Conservation (phyloP, 2,113 vertebrate genomes). For the Macquaria ambigua region DNA sequence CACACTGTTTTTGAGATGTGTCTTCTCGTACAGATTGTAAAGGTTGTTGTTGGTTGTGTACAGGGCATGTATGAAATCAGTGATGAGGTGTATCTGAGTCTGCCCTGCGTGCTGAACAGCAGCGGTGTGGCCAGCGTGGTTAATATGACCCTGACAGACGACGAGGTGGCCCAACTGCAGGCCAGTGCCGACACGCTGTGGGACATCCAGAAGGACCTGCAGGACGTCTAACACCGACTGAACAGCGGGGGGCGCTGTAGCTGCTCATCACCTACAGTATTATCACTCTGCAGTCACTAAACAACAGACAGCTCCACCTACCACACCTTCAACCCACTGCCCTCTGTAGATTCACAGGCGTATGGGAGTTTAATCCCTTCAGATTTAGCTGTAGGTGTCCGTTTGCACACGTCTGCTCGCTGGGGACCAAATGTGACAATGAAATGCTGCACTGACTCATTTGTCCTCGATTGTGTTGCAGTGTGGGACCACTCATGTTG, state of each 20-base stretch:
- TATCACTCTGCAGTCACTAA: conserved; percentile 14
- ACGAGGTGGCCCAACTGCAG: conserved; percentile 90
- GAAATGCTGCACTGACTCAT: conserved; percentile 32
- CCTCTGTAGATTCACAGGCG: conserved; percentile 34
- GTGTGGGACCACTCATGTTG: conserved; percentile 22
- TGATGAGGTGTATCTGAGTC: conserved; percentile 93
- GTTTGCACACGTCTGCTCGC: conserved; percentile 19
- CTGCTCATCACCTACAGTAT: conserved; percentile 4
- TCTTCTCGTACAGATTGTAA: neutral
- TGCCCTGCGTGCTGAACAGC: conserved; percentile 90
- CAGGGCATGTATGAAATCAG: conserved; percentile 94
- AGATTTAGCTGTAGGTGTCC: conserved; percentile 47
- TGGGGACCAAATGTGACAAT: conserved; percentile 16
- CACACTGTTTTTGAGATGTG: neutral
- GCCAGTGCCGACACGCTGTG: conserved; percentile 91
- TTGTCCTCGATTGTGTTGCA: conserved; percentile 29
- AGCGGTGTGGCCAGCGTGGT: conserved; percentile 90
- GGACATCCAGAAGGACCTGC: conserved; percentile 93
- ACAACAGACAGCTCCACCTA: conserved; percentile 22
- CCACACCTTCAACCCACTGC: conserved; percentile 6
- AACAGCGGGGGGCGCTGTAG: conserved; percentile 28
- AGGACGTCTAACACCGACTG: conserved; percentile 86
- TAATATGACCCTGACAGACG: conserved; percentile 92
- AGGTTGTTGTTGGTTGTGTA: neutral
- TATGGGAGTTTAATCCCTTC: conserved; percentile 3